phyloP scores from a whole-genome alignment of 2,113 vertebrate species.

The Acanthisitta chloris region DNA sequence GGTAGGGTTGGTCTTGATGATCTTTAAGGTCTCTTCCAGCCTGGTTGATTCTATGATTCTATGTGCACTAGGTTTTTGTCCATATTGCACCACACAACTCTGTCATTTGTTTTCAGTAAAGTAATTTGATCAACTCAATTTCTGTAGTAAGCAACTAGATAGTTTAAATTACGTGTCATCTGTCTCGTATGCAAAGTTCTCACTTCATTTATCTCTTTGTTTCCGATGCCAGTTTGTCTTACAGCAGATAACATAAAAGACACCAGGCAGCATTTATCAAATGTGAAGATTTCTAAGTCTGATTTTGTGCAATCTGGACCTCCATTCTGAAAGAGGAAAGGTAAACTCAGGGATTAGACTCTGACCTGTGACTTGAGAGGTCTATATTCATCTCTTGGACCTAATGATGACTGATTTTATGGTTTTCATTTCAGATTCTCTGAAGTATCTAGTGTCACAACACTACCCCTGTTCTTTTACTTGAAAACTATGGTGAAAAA shows the following conservation, averaged over 20 bases:
- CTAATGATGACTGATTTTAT: neutral
- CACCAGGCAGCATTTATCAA: neutral
- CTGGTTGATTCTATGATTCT: too few species aligned
- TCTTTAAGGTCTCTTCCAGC: too few species aligned
- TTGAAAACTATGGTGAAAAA: neutral
- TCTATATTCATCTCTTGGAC: neutral
- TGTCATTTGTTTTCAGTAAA: neutral
- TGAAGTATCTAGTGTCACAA: neutral
- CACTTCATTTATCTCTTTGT: constrained; percentile 14
- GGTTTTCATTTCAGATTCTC: neutral
- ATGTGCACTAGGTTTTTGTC: neutral
- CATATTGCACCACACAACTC: neutral
- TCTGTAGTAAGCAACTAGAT: neutral
- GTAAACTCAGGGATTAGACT: neutral
- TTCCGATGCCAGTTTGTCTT: neutral
- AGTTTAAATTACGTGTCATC: constrained; percentile 8
- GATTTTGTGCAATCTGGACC: neutral
- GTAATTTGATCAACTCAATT: constrained; percentile 14
- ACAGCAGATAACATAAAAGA: neutral
- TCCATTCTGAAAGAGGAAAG: neutral
- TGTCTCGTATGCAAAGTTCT: neutral
- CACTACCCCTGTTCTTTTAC: neutral
- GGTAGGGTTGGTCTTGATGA: too few species aligned
- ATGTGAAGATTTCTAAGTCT: neutral
- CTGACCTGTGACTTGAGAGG: neutral